Percentiles rank a stretch among this genome's conserved stretches.
These are phyloP conservation scores for Latrodectus elegans DNA, from an alignment of 2,888 invertebrate species.

Conservation along the genomic window DNA sequence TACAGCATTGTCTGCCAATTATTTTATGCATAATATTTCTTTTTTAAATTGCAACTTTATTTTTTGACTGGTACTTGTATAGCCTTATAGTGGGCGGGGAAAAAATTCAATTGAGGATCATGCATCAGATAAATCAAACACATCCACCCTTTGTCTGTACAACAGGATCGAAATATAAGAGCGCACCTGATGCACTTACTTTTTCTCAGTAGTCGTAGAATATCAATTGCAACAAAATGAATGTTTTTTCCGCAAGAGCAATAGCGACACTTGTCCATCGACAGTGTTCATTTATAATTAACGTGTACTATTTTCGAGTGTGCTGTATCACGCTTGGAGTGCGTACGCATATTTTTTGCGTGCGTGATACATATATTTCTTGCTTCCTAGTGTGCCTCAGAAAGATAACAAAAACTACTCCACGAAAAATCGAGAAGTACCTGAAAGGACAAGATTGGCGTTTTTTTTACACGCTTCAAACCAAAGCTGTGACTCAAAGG, in stretches of 20 bases:
- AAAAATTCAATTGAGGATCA: too few species aligned
- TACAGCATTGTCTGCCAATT: too few species aligned
- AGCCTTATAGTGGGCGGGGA: too few species aligned
- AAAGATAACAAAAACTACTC: slow-evolving; percentile 36
- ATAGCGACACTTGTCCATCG: slow-evolving; percentile 35
- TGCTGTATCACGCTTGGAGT: slow-evolving; percentile 44
- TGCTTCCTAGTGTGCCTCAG: slow-evolving; percentile 68
- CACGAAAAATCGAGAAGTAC: slow-evolving; percentile 35
- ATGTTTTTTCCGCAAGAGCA: slow-evolving; percentile 63
- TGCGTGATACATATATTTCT: slow-evolving; percentile 53
- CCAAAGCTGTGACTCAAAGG: slow-evolving; percentile 1
- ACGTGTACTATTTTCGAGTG: slow-evolving; percentile 63
- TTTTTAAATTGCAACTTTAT: too few species aligned
- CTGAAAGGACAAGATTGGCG: slow-evolving; percentile 8
- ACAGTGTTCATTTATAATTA: slow-evolving; percentile 16
- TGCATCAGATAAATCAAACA: too few species aligned
- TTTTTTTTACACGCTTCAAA: too few species aligned
- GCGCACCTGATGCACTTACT: slow-evolving; percentile 59
- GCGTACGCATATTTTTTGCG: slow-evolving; percentile 20
- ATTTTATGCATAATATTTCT: too few species aligned
- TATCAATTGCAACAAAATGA: slow-evolving; percentile 40
- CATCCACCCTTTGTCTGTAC: too few species aligned
- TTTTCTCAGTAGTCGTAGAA: slow-evolving; percentile 31
- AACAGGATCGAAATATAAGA: neutral
- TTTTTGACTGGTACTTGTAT: too few species aligned